These are phyloP conservation scores for Mimachlamys varia DNA, from an alignment of 2,888 invertebrate species.

Conservation along the genomic window DNA sequence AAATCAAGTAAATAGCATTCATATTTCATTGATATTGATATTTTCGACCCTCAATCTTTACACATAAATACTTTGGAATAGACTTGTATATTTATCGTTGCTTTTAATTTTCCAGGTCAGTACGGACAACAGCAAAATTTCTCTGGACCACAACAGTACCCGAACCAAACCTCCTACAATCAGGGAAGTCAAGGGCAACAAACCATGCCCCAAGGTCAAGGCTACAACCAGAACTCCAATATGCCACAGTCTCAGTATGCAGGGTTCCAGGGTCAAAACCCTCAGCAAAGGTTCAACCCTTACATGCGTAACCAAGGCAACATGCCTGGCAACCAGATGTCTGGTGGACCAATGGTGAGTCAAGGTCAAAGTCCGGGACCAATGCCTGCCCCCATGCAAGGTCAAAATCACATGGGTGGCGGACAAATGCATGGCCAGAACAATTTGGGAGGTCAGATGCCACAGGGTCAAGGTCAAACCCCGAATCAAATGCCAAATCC, in stretches of 20 bases:
- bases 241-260: slow-evolving; percentile 65
- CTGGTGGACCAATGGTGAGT: slow-evolving; percentile 53
- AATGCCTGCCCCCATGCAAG: slow-evolving; percentile 48
- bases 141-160: slow-evolving; percentile 65
- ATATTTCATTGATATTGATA: no score
- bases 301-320: slow-evolving; percentile 56
- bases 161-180: slow-evolving; percentile 61
- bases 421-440: slow-evolving; percentile 52
- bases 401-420: slow-evolving; percentile 55
- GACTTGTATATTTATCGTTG: background rate
- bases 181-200: slow-evolving; percentile 61
- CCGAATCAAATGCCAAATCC: slow-evolving; percentile 50
- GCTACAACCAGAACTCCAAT: slow-evolving; percentile 60
- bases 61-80: no score
- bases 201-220: slow-evolving; percentile 63
- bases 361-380: slow-evolving; percentile 52
- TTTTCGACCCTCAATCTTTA: no score
- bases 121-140: slow-evolving; percentile 61
- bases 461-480: slow-evolving; percentile 54
- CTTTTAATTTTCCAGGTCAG: slow-evolving; percentile 55
- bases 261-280: slow-evolving; percentile 63
- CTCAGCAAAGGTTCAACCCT: slow-evolving; percentile 54
- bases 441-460: slow-evolving; percentile 53
- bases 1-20: no score
- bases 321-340: slow-evolving; percentile 58